phyloP scores from a whole-genome alignment of 2,113 vertebrate species.

The Forbesichthys agassizii region DNA sequence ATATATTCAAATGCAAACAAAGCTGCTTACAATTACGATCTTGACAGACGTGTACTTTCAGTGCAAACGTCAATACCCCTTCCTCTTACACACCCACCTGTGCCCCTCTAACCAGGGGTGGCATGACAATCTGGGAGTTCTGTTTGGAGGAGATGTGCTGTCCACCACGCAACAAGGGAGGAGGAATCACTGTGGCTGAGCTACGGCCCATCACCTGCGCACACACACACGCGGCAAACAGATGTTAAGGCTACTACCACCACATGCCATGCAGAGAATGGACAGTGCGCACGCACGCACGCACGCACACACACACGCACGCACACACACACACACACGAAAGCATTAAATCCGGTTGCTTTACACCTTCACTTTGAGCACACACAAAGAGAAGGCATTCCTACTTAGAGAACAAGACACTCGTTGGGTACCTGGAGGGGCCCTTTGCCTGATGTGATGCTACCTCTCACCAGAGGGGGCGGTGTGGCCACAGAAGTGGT shows the following conservation, averaged over 20 bases:
- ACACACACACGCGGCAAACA: conserved; percentile 1
- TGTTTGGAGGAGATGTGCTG: conserved; percentile 87
- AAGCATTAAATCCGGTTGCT: neutral
- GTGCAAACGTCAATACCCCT: too few relatives aligned
- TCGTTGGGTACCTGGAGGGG: conserved; percentile 84
- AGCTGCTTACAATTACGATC: too few relatives aligned
- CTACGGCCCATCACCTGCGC: conserved; percentile 78
- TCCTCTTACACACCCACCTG: conserved; percentile 78
- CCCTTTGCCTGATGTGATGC: conserved; percentile 84
- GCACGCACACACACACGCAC: too few relatives aligned
- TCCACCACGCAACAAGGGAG: conserved; percentile 92
- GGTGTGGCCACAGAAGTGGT: conserved; percentile 85
- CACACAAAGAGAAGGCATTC: too few relatives aligned
- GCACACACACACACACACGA: too few relatives aligned
- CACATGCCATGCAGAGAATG: too few relatives aligned
- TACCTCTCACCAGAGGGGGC: conserved; percentile 89
- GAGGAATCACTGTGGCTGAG: conserved; percentile 90
- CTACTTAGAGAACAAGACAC: too few relatives aligned
- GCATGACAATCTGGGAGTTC: conserved; percentile 91
- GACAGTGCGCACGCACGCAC: too few relatives aligned
- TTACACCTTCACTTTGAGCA: neutral
- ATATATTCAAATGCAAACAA: too few relatives aligned
- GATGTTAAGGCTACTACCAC: neutral
- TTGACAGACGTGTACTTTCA: too few relatives aligned
- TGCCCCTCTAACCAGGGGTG: conserved; percentile 90